Conservation (phyloP, 2,797 vertebrate species). For the Phylloscopus collybita region DNA sequence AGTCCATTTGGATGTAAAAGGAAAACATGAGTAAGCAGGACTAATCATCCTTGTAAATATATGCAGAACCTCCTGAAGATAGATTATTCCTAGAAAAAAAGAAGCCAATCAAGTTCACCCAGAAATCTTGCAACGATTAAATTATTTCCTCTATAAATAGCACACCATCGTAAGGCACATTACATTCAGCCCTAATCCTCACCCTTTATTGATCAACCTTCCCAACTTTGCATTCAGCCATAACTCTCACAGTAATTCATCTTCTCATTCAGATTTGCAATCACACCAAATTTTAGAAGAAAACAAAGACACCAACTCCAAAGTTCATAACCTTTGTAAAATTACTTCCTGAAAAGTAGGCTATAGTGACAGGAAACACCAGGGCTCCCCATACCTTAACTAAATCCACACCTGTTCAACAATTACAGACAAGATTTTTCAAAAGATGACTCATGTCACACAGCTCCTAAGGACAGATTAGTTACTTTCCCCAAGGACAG, state of each 20-base stretch:
- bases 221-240: not conserved
- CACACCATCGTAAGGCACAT: not conserved
- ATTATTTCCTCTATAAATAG: not conserved
- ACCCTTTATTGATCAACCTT: not conserved
- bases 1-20: not conserved
- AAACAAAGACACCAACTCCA: not conserved
- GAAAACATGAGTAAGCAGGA: not conserved
- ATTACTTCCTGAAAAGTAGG: not conserved
- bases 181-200: not conserved
- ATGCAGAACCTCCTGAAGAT: not conserved
- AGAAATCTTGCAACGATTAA: not conserved
- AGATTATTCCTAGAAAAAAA: not conserved
- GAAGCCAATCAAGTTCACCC: not conserved
- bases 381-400: not conserved
- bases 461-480: not conserved
- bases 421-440: not conserved
- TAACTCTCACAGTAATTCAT: not conserved
- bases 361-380: not conserved
- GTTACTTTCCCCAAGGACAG: not conserved
- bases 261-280: not conserved
- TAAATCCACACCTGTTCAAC: not conserved
- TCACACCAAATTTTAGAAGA: not conserved
- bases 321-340: not conserved
- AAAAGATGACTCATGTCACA: fast-evolving
- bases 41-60: not conserved